Base-by-base conservation (phyloP, 2,888 invertebrate species). In the Tineola bisselliella region DNA sequence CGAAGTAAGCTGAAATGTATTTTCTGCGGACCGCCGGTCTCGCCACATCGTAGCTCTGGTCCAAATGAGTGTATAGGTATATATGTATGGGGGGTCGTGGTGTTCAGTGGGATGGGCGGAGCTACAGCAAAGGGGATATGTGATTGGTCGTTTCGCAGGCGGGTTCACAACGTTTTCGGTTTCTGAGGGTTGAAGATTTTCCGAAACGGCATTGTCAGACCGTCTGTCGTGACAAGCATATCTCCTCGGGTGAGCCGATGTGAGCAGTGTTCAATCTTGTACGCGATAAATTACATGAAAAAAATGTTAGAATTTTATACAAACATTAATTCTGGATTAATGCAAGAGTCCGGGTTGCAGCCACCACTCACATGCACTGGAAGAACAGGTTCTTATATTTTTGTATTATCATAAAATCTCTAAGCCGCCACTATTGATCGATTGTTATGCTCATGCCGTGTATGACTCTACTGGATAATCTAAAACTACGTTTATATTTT, bases 271-370 rank as follows among this genome's bases (percentile, higher is more conserved):
- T 6, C 12, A 56, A 19, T 19, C 56, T 19, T 56, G 25, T 17
- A 12, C 31, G 33, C 58, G 58, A 58, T 48, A 48, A 48, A 15
- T 70, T 73, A 62, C 64, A 73, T 73, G 69, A 72, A 70, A 71
- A 88, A 80, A 73, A 92, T 92, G 91, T 88, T 92, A 84, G 91
- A 92, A 76, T 91, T 91, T 79, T 91, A 91, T 75, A 90, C 91
- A 62, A 90, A 90, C 71, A 82, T 90, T 66, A 90, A 88, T 68
- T 73, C 89, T 64, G 88, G 87, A 77, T 87, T 91, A 84, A 80
- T 90, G 75, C 89, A 87, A 68, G 90, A 90, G 56, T 68, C 72
- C 65, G 81, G 81, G 62, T 77, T 84, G 77, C 84, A 90, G 75
- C 88, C 88, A 61, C 88, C 88, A 64, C 82, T 89, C 66, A 88